A percentile compares a stretch with the other conserved stretches of the same genome.
Conservation (phyloP, 2,888 invertebrate genomes). For the Pristionchus mayeri region DNA sequence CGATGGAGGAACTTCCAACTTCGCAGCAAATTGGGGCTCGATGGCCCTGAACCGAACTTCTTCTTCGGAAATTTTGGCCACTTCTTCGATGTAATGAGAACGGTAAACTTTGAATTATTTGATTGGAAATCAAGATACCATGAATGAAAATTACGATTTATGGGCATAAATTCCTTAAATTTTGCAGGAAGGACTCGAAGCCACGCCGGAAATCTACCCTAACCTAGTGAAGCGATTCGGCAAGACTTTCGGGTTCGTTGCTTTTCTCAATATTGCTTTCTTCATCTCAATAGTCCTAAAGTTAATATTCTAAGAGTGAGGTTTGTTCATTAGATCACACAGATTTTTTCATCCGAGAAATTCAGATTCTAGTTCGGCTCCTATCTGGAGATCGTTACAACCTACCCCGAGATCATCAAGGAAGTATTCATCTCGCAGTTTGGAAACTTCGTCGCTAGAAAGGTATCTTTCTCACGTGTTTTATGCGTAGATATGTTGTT, state of each 20-base stretch:
- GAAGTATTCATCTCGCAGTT: constrained; percentile 51
- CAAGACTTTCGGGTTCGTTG: constrained; percentile 24
- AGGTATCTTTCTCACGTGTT: constrained; percentile 28
- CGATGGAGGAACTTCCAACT: constrained; percentile 13
- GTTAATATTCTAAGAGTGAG: no score
- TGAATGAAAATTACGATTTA: no score
- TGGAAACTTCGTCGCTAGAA: constrained; percentile 46
- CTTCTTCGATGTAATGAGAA: constrained; percentile 30
- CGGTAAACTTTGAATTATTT: background rate
- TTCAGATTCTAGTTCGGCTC: constrained; percentile 49
- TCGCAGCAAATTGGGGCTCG: background rate
- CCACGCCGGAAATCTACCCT: background rate
- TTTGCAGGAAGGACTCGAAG: constrained; percentile 14
- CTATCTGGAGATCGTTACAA: constrained; percentile 34
- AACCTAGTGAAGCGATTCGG: background rate
- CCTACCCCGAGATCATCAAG: constrained; percentile 45
- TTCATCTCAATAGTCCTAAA: no score
- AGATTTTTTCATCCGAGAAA: no score
- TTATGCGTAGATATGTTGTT: no score
- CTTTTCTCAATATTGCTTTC: no score
- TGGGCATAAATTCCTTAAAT: no score
- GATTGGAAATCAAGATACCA: no score
- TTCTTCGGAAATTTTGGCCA: constrained; percentile 16
- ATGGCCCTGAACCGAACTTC: constrained; percentile 16
- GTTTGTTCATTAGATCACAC: no score